These are phyloP conservation scores for Drosophila ananassae DNA, from an alignment of 1,140 invertebrate species.

Conservation along the genomic window DNA sequence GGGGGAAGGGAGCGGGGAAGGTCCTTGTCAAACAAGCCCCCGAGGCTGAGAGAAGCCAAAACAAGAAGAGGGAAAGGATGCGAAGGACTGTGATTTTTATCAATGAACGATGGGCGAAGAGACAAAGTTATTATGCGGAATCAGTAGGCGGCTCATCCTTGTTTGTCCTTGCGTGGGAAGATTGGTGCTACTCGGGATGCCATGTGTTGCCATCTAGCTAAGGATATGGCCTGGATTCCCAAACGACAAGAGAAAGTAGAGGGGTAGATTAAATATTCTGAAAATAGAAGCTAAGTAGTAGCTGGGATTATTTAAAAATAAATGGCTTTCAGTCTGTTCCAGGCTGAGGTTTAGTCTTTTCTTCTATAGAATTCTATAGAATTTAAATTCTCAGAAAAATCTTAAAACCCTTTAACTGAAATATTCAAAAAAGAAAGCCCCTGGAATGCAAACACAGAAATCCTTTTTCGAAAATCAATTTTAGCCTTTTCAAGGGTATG, in stretches of 20 bases:
- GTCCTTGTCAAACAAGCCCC: slow-evolving; percentile 10
- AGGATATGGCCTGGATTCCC: slow-evolving; percentile 5
- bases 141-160: slow-evolving; percentile 2
- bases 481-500: slow-evolving; percentile 4
- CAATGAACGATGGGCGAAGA: slow-evolving; percentile 65
- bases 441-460: not conserved
- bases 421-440: not conserved
- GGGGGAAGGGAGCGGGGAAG: not conserved
- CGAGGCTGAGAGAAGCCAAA: slow-evolving; percentile 17
- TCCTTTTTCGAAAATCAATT: slow-evolving; percentile 3
- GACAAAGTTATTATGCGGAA: slow-evolving; percentile 49
- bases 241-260: not conserved
- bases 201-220: slow-evolving; percentile 14
- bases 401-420: not conserved
- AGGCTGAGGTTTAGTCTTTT: no score
- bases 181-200: slow-evolving; percentile 29
- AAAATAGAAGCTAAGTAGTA: not conserved
- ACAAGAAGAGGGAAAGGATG: slow-evolving; percentile 8
- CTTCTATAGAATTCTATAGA: not conserved
- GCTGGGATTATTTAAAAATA: not conserved
- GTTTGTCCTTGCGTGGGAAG: slow-evolving; percentile 33
- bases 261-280: slow-evolving; percentile 7
- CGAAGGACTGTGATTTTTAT: slow-evolving; percentile 58
- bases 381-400: not conserved
- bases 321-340: not conserved